Evolutionary conservation across 2,113 vertebrate genomes (phyloP).

Genomic region (Zootoca vivipara): DNA sequence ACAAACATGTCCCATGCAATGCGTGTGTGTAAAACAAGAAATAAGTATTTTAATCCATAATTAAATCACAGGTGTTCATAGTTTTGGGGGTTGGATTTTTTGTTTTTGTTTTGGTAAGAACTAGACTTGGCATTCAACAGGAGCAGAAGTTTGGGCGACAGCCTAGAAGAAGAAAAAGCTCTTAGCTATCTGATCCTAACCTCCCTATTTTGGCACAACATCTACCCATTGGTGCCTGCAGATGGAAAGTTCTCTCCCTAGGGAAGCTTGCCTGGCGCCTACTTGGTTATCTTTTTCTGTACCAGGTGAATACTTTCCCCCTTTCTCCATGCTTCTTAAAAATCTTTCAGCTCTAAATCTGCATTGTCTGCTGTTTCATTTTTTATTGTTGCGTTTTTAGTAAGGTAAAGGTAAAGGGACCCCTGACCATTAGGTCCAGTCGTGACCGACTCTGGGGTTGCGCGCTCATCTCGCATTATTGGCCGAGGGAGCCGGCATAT

Average conservation of each 20-base stretch:
- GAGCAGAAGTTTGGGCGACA: not conserved
- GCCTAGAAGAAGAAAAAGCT: not conserved
- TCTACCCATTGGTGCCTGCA: not conserved
- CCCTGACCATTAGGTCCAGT: no score
- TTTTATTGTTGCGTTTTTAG: no score
- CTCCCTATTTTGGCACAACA: not conserved
- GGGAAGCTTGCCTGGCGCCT: not conserved
- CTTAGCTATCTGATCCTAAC: not conserved
- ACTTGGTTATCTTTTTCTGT: not conserved
- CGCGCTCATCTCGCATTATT: no score
- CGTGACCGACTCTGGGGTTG: no score
- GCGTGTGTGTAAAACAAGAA: not conserved
- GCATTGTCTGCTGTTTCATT: no score
- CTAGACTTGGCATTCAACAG: not conserved
- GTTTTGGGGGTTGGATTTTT: not conserved
- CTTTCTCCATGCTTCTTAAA: not conserved
- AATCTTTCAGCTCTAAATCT: not conserved
- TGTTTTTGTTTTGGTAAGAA: not conserved
- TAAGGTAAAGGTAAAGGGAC: no score
- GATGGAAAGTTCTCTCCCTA: not conserved
- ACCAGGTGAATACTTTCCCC: not conserved
- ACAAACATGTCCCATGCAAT: not conserved
- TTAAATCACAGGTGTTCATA: not conserved
- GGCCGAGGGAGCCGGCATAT: no score
- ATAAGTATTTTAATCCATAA: not conserved